phyloP scores from a whole-genome alignment of 2,888 invertebrate genomes.

The Cryptosula pallasiana region DNA sequence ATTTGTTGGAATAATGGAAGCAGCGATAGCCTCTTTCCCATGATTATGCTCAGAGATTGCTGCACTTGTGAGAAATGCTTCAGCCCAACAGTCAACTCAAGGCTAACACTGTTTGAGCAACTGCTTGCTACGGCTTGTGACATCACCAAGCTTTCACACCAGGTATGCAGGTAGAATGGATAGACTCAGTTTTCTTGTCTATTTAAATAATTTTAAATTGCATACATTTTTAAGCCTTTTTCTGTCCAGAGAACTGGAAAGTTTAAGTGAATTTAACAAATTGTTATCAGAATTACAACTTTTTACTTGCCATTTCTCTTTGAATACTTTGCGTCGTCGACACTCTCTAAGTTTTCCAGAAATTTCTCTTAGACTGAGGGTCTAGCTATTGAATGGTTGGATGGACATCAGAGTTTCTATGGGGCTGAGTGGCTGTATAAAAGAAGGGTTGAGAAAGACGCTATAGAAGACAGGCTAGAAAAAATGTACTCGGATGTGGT shows the following conservation, averaged over 20 bases:
- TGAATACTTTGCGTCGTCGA: too few relatives aligned
- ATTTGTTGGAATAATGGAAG: neutral
- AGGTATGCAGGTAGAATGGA: neutral
- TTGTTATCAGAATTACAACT: too few relatives aligned
- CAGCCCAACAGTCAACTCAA: constrained; percentile 1
- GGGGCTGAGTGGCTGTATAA: constrained; percentile 14
- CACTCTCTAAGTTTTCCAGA: too few relatives aligned
- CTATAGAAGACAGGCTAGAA: neutral
- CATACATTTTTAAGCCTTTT: too few relatives aligned
- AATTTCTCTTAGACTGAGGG: neutral
- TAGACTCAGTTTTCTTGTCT: too few relatives aligned
- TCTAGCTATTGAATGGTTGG: neutral
- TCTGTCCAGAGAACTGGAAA: too few relatives aligned
- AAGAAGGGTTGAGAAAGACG: constrained; percentile 1
- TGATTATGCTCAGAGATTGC: constrained; percentile 7
- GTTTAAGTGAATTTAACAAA: too few relatives aligned
- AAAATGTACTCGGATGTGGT: neutral
- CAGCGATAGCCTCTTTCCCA: neutral
- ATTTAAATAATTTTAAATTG: too few relatives aligned
- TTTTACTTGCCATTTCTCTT: too few relatives aligned
- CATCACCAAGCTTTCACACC: neutral
- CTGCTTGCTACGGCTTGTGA: neutral
- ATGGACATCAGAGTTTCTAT: constrained; percentile 3
- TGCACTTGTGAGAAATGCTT: constrained; percentile 21
- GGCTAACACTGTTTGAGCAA: constrained; percentile 14